Percentiles rank a stretch among this genome's conserved stretches.
phyloP scores from a whole-genome alignment of 2,888 invertebrate species.

The Leptinotarsa tumamoca region DNA sequence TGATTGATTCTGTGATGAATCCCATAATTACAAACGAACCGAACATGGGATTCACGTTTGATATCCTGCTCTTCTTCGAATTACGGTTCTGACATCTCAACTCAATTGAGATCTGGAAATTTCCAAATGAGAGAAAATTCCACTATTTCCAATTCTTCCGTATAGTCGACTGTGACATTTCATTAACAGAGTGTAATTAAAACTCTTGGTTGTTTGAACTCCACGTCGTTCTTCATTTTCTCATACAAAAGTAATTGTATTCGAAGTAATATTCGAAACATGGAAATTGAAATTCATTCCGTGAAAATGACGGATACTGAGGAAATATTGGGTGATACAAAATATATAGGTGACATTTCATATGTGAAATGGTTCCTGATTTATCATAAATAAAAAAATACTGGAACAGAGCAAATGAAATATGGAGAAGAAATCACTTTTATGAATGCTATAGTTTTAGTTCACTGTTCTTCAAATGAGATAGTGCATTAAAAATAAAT shows the following conservation, averaged over 20 bases:
- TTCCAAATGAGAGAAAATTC: conserved; percentile 8
- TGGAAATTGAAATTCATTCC: neutral
- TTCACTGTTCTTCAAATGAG: too few relatives aligned
- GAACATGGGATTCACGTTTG: neutral
- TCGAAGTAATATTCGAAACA: conserved; percentile 8
- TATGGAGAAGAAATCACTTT: too few relatives aligned
- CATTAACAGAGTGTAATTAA: conserved; percentile 26
- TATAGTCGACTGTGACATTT: conserved; percentile 8
- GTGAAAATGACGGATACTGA: neutral
- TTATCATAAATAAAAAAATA: too few relatives aligned
- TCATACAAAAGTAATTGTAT: neutral
- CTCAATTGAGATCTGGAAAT: conserved; percentile 20
- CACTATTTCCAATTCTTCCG: neutral
- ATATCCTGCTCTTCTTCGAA: neutral
- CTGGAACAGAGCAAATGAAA: too few relatives aligned
- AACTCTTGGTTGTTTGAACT: conserved; percentile 16
- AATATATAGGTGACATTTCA: too few relatives aligned
- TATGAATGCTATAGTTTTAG: too few relatives aligned
- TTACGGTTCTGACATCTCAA: neutral
- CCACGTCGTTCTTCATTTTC: conserved; percentile 7
- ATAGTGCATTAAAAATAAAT: too few relatives aligned
- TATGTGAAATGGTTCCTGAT: too few relatives aligned
- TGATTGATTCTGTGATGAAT: neutral
- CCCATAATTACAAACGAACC: neutral
- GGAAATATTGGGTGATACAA: conserved; percentile 24